These are phyloP conservation scores for Oxytorus armatus DNA, from an alignment of 2,888 invertebrate genomes.

Conservation along the genomic window DNA sequence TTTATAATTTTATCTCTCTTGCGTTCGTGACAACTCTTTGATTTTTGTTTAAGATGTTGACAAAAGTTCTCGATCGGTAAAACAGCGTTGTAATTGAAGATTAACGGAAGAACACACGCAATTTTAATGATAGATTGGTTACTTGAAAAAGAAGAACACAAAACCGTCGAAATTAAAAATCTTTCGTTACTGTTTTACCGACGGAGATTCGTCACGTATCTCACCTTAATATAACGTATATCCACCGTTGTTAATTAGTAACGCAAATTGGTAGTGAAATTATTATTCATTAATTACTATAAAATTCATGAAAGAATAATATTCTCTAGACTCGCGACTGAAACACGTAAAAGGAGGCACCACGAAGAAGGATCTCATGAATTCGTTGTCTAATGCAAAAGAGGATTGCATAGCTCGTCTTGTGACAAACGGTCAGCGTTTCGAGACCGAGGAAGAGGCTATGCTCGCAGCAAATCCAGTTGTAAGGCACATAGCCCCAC, in stretches of 20 bases:
- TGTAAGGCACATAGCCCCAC: slow-evolving; percentile 83
- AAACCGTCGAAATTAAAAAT: too few relatives aligned
- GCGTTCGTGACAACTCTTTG: too few relatives aligned
- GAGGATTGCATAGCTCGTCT: slow-evolving; percentile 87
- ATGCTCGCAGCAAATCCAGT: slow-evolving; percentile 80
- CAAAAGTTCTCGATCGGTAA: too few relatives aligned
- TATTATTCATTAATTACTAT: not conserved
- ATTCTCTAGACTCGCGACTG: slow-evolving; percentile 77
- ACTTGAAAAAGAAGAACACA: too few relatives aligned
- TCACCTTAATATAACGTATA: too few relatives aligned
- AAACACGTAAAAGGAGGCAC: slow-evolving; percentile 78
- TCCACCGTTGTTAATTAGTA: not conserved
- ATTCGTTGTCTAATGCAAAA: slow-evolving; percentile 86
- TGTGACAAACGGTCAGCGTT: slow-evolving; percentile 86
- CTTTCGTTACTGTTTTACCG: too few relatives aligned
- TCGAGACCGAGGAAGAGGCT: slow-evolving; percentile 84
- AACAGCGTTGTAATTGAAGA: too few relatives aligned
- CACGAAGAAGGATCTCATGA: slow-evolving; percentile 86
- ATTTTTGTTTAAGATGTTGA: too few relatives aligned
- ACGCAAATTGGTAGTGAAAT: not conserved
- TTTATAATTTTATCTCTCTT: too few relatives aligned
- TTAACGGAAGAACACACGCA: too few relatives aligned
- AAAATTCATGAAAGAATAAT: slow-evolving; percentile 17
- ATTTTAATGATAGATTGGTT: too few relatives aligned
- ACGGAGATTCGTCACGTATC: not conserved